These are phyloP conservation scores for Protosalanx chinensis DNA, from an alignment of 2,797 vertebrate species.

Conservation along the genomic window DNA sequence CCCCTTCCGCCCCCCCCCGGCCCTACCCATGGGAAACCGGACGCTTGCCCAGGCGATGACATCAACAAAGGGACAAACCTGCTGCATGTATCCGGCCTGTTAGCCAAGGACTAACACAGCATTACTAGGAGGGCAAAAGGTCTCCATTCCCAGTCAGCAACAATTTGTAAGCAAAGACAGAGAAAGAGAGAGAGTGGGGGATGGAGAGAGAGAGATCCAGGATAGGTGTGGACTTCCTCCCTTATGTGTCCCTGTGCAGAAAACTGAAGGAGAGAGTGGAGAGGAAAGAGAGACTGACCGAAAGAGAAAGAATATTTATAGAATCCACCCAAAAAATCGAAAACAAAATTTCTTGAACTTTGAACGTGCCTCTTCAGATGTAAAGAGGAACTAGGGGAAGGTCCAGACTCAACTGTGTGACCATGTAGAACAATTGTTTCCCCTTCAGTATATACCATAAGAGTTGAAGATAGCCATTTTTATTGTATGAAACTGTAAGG, in stretches of 20 bases:
- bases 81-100: constrained; percentile 2
- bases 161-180: constrained; percentile 41
- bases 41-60: not conserved
- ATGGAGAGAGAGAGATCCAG: constrained; percentile 38
- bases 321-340: not conserved
- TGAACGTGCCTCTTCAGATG: not conserved
- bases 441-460: not conserved
- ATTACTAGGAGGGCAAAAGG: constrained; percentile 30
- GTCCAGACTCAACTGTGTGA: not conserved
- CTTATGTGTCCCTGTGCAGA: constrained; percentile 15
- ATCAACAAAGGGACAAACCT: not conserved
- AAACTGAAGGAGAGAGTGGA: constrained; percentile 28
- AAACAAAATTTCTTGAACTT: not conserved
- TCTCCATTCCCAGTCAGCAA: constrained; percentile 47
- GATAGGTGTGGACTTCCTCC: constrained; percentile 71
- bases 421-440: not conserved
- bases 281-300: not conserved
- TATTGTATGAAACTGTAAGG: not conserved
- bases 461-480: not conserved
- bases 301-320: not conserved
- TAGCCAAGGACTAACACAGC: not conserved
- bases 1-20: not conserved
- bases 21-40: constrained; percentile 9
- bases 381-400: not conserved
- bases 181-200: constrained; percentile 21